phyloP scores from a whole-genome alignment of 2,113 vertebrate genomes.

The Atrichornis clamosus region DNA sequence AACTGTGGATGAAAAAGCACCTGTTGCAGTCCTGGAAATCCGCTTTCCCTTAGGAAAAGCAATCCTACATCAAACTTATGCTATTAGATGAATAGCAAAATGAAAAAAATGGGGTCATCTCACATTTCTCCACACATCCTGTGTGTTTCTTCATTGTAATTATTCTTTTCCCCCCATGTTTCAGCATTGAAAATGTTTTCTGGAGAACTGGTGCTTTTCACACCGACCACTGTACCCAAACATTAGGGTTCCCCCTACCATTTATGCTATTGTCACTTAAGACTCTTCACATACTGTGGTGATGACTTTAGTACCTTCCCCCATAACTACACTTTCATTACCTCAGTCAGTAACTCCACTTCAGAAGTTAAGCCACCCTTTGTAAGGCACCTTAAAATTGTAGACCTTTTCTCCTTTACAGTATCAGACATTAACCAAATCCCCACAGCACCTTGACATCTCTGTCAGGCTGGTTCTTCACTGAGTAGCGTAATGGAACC shows the following conservation, averaged over 20 bases:
- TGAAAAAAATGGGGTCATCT: not conserved
- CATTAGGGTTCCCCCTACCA: not conserved
- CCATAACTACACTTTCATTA: not conserved
- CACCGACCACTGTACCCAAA: fast-evolving
- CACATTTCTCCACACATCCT: not conserved
- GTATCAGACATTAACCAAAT: not conserved
- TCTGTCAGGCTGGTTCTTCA: not conserved
- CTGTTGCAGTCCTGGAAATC: not conserved
- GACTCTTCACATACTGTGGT: not conserved
- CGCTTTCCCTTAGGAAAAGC: not conserved
- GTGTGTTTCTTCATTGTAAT: not conserved
- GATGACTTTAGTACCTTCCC: not conserved
- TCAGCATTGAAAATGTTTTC: not conserved
- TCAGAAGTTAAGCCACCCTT: not conserved
- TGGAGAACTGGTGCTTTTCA: not conserved
- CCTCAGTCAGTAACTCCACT: not conserved
- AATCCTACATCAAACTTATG: not conserved
- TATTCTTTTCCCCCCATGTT: not conserved
- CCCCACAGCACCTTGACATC: not conserved
- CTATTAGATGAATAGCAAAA: not conserved
- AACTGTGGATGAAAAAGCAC: not conserved
- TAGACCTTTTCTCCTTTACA: not conserved
- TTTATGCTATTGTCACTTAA: not conserved
- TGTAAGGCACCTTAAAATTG: not conserved
- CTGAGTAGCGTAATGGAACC: not conserved